Conservation (phyloP, 2,888 invertebrate species). For the Erebia epiphron region DNA sequence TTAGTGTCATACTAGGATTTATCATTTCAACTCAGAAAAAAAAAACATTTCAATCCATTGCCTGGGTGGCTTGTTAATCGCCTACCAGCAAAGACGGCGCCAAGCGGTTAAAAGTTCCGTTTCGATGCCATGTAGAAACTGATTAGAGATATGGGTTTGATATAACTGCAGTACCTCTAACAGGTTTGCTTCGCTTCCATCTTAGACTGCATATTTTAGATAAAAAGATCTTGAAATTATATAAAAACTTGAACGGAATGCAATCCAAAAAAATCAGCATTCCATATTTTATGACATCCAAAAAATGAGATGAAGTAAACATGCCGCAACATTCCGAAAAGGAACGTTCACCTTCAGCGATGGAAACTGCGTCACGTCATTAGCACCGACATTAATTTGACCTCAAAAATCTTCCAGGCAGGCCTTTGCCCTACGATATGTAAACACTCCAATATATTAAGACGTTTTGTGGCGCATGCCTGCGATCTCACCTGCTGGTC, state of each 20-base stretch:
- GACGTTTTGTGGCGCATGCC: too few species aligned
- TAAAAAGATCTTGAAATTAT: neutral
- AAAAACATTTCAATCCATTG: too few species aligned
- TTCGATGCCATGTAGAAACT: too few species aligned
- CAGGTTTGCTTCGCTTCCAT: neutral
- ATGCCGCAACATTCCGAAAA: neutral
- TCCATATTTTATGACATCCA: neutral
- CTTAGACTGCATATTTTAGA: neutral
- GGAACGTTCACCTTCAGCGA: conserved; percentile 1
- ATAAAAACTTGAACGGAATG: too few species aligned
- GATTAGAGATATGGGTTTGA: too few species aligned
- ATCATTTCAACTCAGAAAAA: too few species aligned
- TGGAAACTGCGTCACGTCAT: conserved; percentile 28
- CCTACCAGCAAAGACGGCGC: too few species aligned
- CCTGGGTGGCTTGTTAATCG: too few species aligned
- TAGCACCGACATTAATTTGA: conserved; percentile 30
- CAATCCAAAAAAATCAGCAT: neutral
- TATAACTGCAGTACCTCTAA: too few species aligned
- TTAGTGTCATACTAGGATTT: too few species aligned
- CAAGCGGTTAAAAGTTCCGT: too few species aligned
- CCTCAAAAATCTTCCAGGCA: conserved; percentile 21
- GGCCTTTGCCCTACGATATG: conserved; percentile 28
- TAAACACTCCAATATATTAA: neutral
- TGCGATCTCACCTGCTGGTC: too few species aligned
- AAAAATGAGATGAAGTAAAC: conserved; percentile 6